Evolutionary conservation across 2,888 invertebrate species (phyloP), one percentile per base, ranked within the genome.

Genomic region (Rhimphoctona megacephalus): DNA sequence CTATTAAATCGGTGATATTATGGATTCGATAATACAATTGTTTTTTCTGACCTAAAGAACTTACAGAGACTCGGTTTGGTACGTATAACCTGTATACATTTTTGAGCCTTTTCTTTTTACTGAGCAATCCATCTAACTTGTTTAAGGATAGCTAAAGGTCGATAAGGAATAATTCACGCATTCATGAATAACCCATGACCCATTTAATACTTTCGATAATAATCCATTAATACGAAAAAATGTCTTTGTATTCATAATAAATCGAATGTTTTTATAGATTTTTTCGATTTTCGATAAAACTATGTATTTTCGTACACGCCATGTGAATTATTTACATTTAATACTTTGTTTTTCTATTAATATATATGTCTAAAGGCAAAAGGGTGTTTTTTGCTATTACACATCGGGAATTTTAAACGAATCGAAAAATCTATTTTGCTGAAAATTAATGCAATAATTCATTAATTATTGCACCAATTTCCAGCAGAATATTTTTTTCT

Each of bases 71-170:
- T 84, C 89, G 88, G 85, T 88, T 82, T 61, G 46, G 83, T 87
- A 89, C 57, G 91, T 91, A 91, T 89, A 90, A 70, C 89, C 83
- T 69, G 90, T 85, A 86, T 91, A 91, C 91, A 88, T 88, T 88
- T 77, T 80, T 85, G 91, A 91, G 90, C 39, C 85, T 72, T 80
- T 66, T 86, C 54, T 74, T 89, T 33, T 83, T 54, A 54, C 83
- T 78, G 43, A 81, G 70, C 33, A 66, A 77, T 66, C 66, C 54
- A 85, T 43, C 43, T 2, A 14, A 43, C 11, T 43, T 11, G 43
- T 43, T 43, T 2, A 43, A 11, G 14, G 14, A 2, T 52, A 49
- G 30, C 49, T 72, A 54, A 25, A 54, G 79, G 88, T 86, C 90
- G 66, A 90, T 85, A 83, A 84, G 88, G 89, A 67, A 81, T 72